phyloP scores from a whole-genome alignment of 2,113 vertebrate species.

The Nanorana parkeri region DNA sequence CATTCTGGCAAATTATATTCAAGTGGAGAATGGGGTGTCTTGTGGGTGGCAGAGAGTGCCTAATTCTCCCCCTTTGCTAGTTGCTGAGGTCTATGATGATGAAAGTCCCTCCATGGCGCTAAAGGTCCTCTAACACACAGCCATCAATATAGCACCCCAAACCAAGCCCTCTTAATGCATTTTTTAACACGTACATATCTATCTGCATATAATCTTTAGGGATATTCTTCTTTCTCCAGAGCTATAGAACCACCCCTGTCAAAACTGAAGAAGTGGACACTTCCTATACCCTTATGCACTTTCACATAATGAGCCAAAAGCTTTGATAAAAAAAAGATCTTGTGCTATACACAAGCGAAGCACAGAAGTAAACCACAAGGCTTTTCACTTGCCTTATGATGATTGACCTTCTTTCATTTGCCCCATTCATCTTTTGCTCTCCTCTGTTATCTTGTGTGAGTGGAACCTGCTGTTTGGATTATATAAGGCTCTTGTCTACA shows the following conservation, averaged over 20 bases:
- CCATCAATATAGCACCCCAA: no score
- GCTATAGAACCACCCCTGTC: neutral
- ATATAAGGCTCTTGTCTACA: constrained; percentile 54
- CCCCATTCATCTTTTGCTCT: constrained; percentile 38
- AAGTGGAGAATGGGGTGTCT: no score
- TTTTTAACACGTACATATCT: no score
- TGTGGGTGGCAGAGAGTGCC: no score
- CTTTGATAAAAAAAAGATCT: constrained; percentile 49
- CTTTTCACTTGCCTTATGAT: constrained; percentile 31
- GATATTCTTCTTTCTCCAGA: neutral
- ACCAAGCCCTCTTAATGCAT: no score
- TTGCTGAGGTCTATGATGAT: no score
- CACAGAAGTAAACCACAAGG: constrained; percentile 37
- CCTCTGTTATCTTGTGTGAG: constrained; percentile 50
- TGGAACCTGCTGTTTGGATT: constrained; percentile 50
- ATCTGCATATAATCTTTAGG: neutral
- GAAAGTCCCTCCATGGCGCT: no score
- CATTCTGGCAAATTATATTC: no score
- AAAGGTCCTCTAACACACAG: no score
- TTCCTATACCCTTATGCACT: constrained; percentile 47
- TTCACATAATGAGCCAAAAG: constrained; percentile 33
- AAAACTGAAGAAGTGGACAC: constrained; percentile 31
- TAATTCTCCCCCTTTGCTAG: no score
- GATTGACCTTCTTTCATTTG: constrained; percentile 48
- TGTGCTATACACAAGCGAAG: constrained; percentile 7